Conservation (phyloP, 2,797 vertebrate species). For the Semotilus atromaculatus region DNA sequence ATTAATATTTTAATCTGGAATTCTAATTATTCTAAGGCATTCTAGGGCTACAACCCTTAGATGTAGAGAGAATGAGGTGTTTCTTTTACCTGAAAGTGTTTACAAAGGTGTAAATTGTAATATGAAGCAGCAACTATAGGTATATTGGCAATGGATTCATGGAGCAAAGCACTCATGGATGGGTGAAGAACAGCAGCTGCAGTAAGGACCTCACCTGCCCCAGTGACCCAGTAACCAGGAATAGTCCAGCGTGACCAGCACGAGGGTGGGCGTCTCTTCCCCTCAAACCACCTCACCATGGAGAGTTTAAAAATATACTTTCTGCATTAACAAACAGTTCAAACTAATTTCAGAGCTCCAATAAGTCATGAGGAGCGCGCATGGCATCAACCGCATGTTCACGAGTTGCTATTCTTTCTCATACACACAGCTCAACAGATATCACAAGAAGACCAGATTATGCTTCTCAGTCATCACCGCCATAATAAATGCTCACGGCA, state of each 20-base stretch:
- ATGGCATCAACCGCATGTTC: background rate
- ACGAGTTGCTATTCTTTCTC: background rate
- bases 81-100: too few species aligned
- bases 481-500: background rate
- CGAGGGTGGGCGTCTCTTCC: conserved; percentile 20
- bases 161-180: conserved; percentile 1
- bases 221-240: conserved; percentile 59
- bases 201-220: conserved; percentile 45
- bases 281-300: conserved; percentile 14
- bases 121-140: background rate
- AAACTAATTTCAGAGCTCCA: background rate
- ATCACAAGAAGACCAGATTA: background rate
- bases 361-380: background rate
- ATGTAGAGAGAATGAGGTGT: background rate
- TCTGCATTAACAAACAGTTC: conserved; percentile 12
- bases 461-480: background rate
- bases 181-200: conserved; percentile 16
- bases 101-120: background rate
- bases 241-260: conserved; percentile 46
- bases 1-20: too few species aligned
- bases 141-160: background rate
- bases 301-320: conserved; percentile 44
- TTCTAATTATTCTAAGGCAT: too few species aligned
- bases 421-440: conserved; percentile 1
- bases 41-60: background rate